Evolutionary conservation across 2,797 vertebrate genomes (phyloP).

Genomic region (Ara ararauna): DNA sequence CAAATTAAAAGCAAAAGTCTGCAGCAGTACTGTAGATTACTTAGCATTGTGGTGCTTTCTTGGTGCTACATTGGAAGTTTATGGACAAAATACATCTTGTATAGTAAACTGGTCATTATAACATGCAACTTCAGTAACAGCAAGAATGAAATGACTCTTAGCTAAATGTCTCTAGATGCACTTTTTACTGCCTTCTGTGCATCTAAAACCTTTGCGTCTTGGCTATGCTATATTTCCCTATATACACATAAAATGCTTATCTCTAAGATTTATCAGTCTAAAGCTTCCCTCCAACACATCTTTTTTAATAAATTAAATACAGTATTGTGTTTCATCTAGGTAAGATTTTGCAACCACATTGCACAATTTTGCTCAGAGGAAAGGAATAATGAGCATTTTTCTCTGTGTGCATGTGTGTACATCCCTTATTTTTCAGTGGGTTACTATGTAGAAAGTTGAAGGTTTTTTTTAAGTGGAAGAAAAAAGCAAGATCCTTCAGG

Average conservation of each 20-base stretch:
- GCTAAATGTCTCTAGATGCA: neutral
- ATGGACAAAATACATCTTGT: neutral
- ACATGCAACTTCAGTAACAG: neutral
- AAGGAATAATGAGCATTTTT: neutral
- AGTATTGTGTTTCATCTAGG: neutral
- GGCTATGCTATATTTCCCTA: neutral
- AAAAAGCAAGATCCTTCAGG: neutral
- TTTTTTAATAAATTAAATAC: neutral
- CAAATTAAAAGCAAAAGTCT: neutral
- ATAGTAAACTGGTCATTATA: neutral
- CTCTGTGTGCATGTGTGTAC: neutral
- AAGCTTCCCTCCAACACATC: neutral
- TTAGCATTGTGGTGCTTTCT: neutral
- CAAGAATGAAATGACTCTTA: neutral
- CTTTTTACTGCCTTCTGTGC: neutral
- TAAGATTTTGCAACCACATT: neutral
- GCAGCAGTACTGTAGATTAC: neutral
- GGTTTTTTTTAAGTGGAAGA: neutral
- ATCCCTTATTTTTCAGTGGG: neutral
- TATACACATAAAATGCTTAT: neutral
- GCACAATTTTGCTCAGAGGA: neutral
- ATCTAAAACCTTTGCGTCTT: neutral
- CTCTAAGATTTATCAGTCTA: neutral
- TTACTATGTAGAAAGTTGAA: neutral
- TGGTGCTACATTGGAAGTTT: neutral